Evolutionary conservation across 1,140 invertebrate species (phyloP), one percentile per base, ranked within the genome.

Genomic region (Belonocnema kinseyi): DNA sequence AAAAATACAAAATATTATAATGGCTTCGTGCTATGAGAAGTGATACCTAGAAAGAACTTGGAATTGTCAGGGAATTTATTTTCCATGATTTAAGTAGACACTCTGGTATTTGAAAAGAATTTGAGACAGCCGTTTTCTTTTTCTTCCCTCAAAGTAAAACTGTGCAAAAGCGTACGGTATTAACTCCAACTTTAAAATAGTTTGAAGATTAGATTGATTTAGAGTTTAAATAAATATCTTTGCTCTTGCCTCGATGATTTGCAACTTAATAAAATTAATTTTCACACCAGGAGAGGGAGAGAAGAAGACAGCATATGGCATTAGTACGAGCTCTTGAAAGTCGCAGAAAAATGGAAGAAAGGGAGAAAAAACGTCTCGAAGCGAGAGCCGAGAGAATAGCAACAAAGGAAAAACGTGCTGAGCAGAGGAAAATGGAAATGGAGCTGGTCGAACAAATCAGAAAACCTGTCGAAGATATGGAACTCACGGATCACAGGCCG

Each of bases 401-500:
- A 1, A 94, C 93, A 2, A 96, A 95, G 87, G 97, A 98, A 88
- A 96, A 95, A 83, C 95, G 96, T 83, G 90, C 97, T 77, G 96
- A 97, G 83, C 95, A 97, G 88, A 92, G 96, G 74, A 93, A 95
- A 83, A 92, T 96, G 71, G 97, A 98, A 90, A 92, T 98, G 86
- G 96, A 98, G 89, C 93, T 98, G 40, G 92, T 97, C 14, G 93
- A 95, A 75, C 95, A 98, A 88, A 92, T 98, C 81, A 94, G 96
- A 85, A 97, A 97, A 90, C 97, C 97, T 3, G 94, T 97, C 81
- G 96, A 97, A 91, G 96, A 97, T 87, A 95, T 96, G 83, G 95
- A 97, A 81, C 88, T 97, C 50, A 93, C 93, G 33, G 93, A 94
- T 88, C 95, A 96, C 76, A 94, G 95, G 88, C 86, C 93, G 10